Evolutionary conservation across 2,888 invertebrate species (phyloP), one percentile per base, ranked within the genome.

Genomic region (Synergus itoensis): DNA sequence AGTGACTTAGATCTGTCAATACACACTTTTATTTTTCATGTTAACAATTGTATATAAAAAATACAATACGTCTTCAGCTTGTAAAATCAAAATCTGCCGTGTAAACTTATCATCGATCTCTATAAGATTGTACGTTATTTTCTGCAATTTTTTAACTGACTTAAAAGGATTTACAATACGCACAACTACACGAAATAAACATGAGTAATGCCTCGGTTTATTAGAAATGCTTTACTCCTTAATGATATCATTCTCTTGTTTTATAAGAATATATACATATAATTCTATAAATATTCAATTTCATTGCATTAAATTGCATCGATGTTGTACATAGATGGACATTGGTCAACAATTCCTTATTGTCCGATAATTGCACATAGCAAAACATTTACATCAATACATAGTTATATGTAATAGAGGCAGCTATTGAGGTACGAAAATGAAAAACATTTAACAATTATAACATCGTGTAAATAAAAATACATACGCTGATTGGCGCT

Each of bases 1-100:
- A 87, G 88, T 91, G 91, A 91, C 90, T 36, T 91, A 92, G 91
- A 87, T 87, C 85, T 86, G 89, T 86, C 86, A 86, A 88, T 89
- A 88, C 86, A 90, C 85, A 85, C 86, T 85, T 89, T 85, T 84
- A 86, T 87, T 84, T 81, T 82, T 79, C 85, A 87, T 87, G 81
- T 86, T 87, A 89, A 91, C 89, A 88, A 88, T 88, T 88, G 88
- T 89, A 88, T 91, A 91, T 84, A 91, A 60, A 92, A 91, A 91
- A 91, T 91, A 91, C 88, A 88, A 88, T 89, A 84, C 87, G 84
- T 83, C 62, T 80, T 81, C 79, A 65, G 78, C 76, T 81, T 83
- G 41, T 69, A 79, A 77, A 77, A 73, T 78, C 83, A 83, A 82
- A 82, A 77, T 83, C 80, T 82, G 77, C 73, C 82, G 82, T 78